A percentile compares a stretch with the other conserved stretches of the same genome.
These are phyloP conservation scores for Lottia gigantea DNA, from an alignment of 2,888 invertebrate genomes.

Conservation along the genomic window DNA sequence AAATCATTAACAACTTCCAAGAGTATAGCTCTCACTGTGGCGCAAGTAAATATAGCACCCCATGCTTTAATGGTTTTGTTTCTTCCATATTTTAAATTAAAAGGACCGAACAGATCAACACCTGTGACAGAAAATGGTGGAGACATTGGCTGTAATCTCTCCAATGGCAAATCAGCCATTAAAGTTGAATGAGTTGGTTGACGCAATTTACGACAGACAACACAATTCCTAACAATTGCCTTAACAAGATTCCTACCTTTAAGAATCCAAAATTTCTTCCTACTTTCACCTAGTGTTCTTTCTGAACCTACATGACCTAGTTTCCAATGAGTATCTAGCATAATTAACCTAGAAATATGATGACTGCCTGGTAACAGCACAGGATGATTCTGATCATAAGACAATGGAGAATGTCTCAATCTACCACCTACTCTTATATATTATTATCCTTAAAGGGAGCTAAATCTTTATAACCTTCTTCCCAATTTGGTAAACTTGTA, in stretches of 20 bases:
- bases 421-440: too few species aligned
- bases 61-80: conserved; percentile 6
- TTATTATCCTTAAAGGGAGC: too few species aligned
- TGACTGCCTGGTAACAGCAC: too few species aligned
- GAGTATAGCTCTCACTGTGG: neutral
- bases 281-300: too few species aligned
- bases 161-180: conserved; percentile 5
- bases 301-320: too few species aligned
- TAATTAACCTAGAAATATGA: too few species aligned
- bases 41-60: conserved; percentile 11
- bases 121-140: conserved; percentile 8
- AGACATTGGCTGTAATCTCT: neutral
- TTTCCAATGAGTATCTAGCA: too few species aligned
- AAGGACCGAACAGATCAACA: conserved; percentile 1
- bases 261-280: too few species aligned
- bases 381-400: too few species aligned
- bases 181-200: conserved; percentile 6
- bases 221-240: conserved; percentile 11
- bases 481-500: too few species aligned
- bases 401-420: too few species aligned
- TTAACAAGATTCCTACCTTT: conserved; percentile 14
- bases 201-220: conserved; percentile 11
- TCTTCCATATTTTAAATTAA: neutral
- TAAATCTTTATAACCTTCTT: too few species aligned
- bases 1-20: neutral